Evolutionary conservation across 1,140 invertebrate species (phyloP).

Genomic region (Polyergus mexicanus): DNA sequence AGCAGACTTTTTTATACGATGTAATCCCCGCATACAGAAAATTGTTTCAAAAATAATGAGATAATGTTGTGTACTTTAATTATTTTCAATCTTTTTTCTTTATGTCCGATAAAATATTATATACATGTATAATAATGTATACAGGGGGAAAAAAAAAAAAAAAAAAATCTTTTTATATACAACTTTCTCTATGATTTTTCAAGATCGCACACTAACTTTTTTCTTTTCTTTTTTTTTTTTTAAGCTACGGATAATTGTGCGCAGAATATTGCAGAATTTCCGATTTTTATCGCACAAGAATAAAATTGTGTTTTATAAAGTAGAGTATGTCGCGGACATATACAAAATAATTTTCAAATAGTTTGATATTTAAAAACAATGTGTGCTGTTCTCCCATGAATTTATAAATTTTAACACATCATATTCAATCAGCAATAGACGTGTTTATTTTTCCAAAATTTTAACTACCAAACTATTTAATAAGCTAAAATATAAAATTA

Average conservation of each 20-base stretch:
- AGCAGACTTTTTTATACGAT: neutral
- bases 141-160: too few species aligned
- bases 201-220: neutral
- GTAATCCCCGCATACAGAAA: too few species aligned
- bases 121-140: too few species aligned
- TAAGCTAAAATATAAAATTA: neutral
- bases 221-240: neutral
- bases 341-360: too few species aligned
- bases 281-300: neutral
- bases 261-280: neutral
- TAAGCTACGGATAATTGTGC: neutral
- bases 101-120: neutral
- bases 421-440: too few species aligned
- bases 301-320: neutral
- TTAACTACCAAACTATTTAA: slow-evolving; percentile 19
- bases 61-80: neutral
- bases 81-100: too few species aligned
- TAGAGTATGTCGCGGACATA: neutral
- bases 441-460: slow-evolving; percentile 13
- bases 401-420: too few species aligned
- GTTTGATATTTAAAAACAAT: too few species aligned
- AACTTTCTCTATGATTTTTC: neutral
- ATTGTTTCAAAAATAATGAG: neutral
- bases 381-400: too few species aligned
- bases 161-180: neutral